These are phyloP conservation scores for Morus bassanus DNA, from an alignment of 2,797 vertebrate genomes.

Conservation along the genomic window DNA sequence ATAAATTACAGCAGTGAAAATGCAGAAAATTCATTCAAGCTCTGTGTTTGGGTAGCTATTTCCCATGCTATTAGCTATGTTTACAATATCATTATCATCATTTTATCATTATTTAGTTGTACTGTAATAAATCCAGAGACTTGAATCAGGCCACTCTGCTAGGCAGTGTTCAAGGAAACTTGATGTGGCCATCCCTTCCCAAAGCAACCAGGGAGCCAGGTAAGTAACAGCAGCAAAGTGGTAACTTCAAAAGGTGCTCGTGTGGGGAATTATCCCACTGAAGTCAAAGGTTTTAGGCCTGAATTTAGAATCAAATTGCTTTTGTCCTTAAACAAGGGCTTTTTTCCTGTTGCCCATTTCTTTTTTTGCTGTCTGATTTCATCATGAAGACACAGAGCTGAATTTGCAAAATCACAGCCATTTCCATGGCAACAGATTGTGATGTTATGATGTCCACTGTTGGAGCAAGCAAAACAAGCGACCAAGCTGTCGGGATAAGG, in stretches of 20 bases:
- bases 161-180: background rate
- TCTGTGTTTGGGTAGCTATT: background rate
- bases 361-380: background rate
- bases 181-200: background rate
- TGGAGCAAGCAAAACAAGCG: background rate
- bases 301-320: background rate
- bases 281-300: background rate
- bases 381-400: background rate
- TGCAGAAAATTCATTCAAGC: background rate
- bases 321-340: background rate
- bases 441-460: background rate
- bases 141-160: background rate
- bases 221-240: background rate
- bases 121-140: background rate
- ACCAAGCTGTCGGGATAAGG: background rate
- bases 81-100: background rate
- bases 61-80: background rate
- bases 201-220: background rate
- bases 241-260: background rate
- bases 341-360: background rate
- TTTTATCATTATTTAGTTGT: background rate
- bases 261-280: background rate
- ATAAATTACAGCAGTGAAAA: background rate
- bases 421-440: conserved; percentile 52
- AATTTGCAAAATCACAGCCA: conserved; percentile 35